Evolutionary conservation across 2,888 invertebrate genomes (phyloP).

Genomic region (Liodrosophila aerea): DNA sequence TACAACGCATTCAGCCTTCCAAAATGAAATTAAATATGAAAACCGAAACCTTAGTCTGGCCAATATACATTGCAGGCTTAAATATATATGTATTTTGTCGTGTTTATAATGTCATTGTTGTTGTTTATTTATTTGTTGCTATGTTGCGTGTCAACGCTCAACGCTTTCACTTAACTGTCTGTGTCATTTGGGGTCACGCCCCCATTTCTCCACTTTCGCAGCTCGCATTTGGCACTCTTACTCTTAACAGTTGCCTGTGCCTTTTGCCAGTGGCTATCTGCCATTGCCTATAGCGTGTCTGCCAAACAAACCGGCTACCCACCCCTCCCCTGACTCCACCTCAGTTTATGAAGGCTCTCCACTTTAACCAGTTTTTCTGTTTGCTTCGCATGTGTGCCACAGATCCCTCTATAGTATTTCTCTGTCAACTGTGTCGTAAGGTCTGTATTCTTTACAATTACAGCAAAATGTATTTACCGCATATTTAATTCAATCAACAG

Average conservation of each 20-base stretch:
- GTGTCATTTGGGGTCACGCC: constrained; percentile 73
- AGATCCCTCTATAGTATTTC: too few species aligned
- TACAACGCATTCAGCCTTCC: constrained; percentile 57
- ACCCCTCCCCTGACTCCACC: too few species aligned
- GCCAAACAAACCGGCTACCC: too few species aligned
- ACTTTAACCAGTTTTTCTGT: too few species aligned
- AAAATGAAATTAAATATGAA: constrained; percentile 73
- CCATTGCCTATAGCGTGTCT: background rate
- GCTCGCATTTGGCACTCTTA: constrained; percentile 9
- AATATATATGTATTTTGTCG: constrained; percentile 35
- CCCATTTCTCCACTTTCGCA: constrained; percentile 52
- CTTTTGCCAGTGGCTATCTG: background rate
- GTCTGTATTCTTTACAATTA: too few species aligned
- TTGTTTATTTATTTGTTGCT: constrained; percentile 10
- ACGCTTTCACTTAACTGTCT: constrained; percentile 75
- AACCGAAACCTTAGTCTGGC: constrained; percentile 38
- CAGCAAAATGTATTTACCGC: too few species aligned
- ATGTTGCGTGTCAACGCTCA: constrained; percentile 72
- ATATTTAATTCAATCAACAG: too few species aligned
- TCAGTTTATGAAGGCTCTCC: too few species aligned
- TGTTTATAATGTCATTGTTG: background rate
- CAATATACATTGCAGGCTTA: constrained; percentile 44
- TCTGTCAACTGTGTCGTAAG: too few species aligned
- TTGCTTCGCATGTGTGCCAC: too few species aligned
- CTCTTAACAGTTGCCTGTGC: too few species aligned